These are phyloP conservation scores for Odontocerum albicorne DNA, from an alignment of 2,888 invertebrate genomes.

Conservation along the genomic window DNA sequence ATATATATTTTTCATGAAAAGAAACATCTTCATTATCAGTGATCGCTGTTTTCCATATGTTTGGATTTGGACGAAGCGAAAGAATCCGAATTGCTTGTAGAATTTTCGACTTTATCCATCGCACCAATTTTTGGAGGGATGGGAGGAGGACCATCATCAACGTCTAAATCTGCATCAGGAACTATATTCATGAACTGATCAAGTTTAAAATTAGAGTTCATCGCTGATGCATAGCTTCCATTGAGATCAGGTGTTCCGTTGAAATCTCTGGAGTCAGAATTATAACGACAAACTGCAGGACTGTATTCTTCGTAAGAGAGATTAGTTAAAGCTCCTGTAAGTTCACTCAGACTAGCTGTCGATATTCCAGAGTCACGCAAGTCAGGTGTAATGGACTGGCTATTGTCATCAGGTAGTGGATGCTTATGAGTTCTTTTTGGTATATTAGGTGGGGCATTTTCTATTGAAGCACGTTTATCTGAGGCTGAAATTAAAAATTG, in stretches of 20 bases:
- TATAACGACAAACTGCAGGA: conserved; percentile 45
- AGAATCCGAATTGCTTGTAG: conserved; percentile 16
- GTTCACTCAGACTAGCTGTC: conserved; percentile 46
- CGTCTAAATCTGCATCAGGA: conserved; percentile 25
- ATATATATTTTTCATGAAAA: neutral
- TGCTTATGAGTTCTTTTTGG: conserved; percentile 32
- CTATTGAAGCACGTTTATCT: conserved; percentile 33
- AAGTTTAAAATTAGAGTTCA: conserved; percentile 32
- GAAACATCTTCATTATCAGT: conserved; percentile 8
- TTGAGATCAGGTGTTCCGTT: conserved; percentile 30
- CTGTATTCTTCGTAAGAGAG: conserved; percentile 50
- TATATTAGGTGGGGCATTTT: conserved; percentile 30
- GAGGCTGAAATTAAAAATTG: conserved; percentile 17
- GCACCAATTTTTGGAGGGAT: conserved; percentile 34
- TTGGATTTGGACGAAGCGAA: conserved; percentile 23
- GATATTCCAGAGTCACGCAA: conserved; percentile 59
- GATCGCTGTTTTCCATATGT: conserved; percentile 29
- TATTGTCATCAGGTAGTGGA: conserved; percentile 20
- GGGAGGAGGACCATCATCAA: conserved; percentile 32
- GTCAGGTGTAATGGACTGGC: conserved; percentile 43
- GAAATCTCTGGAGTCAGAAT: conserved; percentile 37
- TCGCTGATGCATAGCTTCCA: conserved; percentile 25
- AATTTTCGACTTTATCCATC: conserved; percentile 30
- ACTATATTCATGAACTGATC: conserved; percentile 34
- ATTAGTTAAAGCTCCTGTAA: conserved; percentile 38